Conservation (phyloP, 37 sponge, comb jelly and placozoan species). For the Amphimedon queenslandica region DNA sequence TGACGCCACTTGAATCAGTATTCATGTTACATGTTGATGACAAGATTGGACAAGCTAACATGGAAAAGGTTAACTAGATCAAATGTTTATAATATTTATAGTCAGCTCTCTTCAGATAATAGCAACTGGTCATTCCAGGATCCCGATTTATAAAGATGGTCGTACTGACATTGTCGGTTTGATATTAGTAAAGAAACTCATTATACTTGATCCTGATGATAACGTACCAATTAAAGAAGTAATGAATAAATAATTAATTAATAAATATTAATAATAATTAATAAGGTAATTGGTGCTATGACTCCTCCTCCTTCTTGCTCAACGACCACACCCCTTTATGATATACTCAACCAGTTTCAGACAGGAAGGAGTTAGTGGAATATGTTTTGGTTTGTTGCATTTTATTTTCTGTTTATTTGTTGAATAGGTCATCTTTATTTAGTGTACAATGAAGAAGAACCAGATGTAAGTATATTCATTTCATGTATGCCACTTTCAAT, state of each 20-base stretch:
- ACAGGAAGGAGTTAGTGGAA: constrained; percentile 60
- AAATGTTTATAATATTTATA: not conserved
- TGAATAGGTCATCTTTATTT: constrained; percentile 65
- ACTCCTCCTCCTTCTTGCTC: constrained; percentile 60
- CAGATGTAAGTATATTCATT: constrained; percentile 43
- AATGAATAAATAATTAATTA: too few species aligned
- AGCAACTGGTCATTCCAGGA: constrained; percentile 60
- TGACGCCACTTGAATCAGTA: constrained; percentile 76
- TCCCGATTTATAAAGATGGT: constrained; percentile 52
- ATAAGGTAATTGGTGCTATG: constrained; percentile 20
- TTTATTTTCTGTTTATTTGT: not conserved
- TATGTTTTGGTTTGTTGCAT: not conserved
- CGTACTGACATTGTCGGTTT: constrained; percentile 55
- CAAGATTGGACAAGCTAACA: constrained; percentile 22
- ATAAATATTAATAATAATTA: not conserved
- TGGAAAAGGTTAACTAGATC: constrained; percentile 26
- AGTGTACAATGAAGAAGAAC: constrained; percentile 35
- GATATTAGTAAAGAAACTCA: constrained; percentile 72
- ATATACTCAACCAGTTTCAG: constrained; percentile 74
- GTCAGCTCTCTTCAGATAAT: constrained; percentile 39
- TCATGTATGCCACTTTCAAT: too few species aligned
- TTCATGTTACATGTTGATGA: constrained; percentile 59
- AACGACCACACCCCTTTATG: constrained; percentile 59
- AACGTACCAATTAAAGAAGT: constrained; percentile 33
- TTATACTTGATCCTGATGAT: constrained; percentile 57